Conservation (phyloP, 2,113 vertebrate species). For the Etia nguti region DNA sequence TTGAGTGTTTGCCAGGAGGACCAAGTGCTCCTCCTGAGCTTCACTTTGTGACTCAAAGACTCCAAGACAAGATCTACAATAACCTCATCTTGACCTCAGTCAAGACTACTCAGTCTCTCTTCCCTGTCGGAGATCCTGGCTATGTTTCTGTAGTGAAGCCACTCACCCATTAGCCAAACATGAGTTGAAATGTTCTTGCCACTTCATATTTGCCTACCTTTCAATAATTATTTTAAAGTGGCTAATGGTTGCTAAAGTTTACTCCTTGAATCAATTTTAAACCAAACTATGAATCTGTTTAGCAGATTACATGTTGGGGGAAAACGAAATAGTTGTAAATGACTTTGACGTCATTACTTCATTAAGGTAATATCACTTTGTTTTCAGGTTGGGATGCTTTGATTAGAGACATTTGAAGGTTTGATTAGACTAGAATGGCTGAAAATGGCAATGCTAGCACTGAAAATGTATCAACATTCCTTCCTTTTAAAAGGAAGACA, state of each 20-base stretch:
- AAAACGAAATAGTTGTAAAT: neutral
- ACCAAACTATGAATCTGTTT: neutral
- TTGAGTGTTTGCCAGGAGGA: neutral
- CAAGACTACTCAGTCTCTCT: neutral
- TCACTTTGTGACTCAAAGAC: neutral
- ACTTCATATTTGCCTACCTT: neutral
- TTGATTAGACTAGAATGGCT: neutral
- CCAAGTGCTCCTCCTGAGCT: neutral
- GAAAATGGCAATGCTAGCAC: too few relatives aligned
- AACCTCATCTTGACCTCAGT: neutral
- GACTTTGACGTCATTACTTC: neutral
- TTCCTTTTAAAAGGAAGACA: neutral
- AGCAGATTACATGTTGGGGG: neutral
- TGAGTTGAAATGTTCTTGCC: neutral
- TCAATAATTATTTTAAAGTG: neutral
- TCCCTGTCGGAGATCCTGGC: neutral
- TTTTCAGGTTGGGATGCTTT: neutral
- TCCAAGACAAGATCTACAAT: neutral
- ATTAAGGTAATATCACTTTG: neutral
- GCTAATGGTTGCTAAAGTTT: neutral
- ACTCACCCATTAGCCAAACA: neutral
- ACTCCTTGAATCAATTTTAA: neutral
- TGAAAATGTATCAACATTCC: neutral
- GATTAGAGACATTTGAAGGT: neutral
- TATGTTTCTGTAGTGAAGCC: neutral